Conservation (phyloP, 37 sponge, comb jelly and placozoan species). For the Axinella damicornis region DNA sequence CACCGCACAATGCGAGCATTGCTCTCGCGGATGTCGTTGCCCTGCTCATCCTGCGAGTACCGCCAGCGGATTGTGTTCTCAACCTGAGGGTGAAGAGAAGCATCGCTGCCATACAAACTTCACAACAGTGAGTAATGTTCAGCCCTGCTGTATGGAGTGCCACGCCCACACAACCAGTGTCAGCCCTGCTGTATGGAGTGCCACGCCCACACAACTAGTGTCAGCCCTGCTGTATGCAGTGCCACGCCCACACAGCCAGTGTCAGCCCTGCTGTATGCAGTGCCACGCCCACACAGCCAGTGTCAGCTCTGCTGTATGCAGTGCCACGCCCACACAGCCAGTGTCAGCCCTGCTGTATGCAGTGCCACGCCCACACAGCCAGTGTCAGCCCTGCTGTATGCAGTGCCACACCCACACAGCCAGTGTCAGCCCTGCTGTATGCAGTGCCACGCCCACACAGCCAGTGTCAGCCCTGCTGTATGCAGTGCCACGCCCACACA, state of each 20-base stretch:
- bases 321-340: conserved; percentile 39
- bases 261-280: too few relatives aligned
- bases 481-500: background rate
- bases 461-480: background rate
- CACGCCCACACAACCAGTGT: background rate
- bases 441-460: background rate
- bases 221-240: too few relatives aligned
- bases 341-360: background rate
- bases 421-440: background rate
- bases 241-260: conserved; percentile 47
- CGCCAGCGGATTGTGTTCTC: conserved; percentile 98
- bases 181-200: too few relatives aligned
- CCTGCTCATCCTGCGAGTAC: conserved; percentile 71
- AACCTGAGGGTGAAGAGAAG: conserved; percentile 52
- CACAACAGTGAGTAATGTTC: background rate
- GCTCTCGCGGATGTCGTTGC: conserved; percentile 85
- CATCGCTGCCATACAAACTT: background rate
- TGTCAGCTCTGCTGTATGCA: too few relatives aligned
- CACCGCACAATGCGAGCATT: conserved; percentile 93
- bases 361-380: background rate
- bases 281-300: conserved; percentile 43
- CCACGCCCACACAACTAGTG: too few relatives aligned
- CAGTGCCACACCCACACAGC: background rate
- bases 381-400: background rate
- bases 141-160: background rate